Conservation (phyloP, 2,797 vertebrate genomes). For the Mormyrops boulengeri region DNA sequence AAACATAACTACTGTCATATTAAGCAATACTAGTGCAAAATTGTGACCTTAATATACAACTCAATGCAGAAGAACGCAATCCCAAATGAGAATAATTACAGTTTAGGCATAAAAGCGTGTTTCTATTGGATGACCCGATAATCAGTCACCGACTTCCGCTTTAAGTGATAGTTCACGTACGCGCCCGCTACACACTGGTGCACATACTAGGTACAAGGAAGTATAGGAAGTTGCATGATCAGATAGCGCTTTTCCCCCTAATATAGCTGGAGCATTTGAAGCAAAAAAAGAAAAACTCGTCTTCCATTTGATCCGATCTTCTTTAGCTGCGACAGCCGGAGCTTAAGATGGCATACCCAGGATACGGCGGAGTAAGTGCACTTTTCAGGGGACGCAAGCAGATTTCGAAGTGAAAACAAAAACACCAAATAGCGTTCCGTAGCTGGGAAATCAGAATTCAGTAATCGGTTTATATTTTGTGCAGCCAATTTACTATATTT, state of each 20-base stretch:
- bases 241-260: not conserved
- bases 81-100: not conserved
- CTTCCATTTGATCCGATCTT: not conserved
- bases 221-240: not conserved
- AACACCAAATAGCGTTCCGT: not conserved
- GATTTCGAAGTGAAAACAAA: not conserved
- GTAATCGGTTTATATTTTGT: not conserved
- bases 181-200: not conserved
- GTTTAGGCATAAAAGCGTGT: not conserved
- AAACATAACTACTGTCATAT: not conserved
- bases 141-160: not conserved
- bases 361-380: slow-evolving; percentile 65
- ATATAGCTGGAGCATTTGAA: not conserved
- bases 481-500: not conserved
- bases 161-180: not conserved
- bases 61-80: not conserved
- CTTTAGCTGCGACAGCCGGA: not conserved
- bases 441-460: not conserved
- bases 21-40: not conserved
- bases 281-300: not conserved
- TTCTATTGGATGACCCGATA: not conserved
- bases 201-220: not conserved
- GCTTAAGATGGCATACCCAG: slow-evolving; percentile 61
- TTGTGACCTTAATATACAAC: not conserved
- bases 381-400: not conserved